These are phyloP conservation scores for Acanthosepion lycidas DNA, from an alignment of 2,888 invertebrate genomes.

Conservation along the genomic window DNA sequence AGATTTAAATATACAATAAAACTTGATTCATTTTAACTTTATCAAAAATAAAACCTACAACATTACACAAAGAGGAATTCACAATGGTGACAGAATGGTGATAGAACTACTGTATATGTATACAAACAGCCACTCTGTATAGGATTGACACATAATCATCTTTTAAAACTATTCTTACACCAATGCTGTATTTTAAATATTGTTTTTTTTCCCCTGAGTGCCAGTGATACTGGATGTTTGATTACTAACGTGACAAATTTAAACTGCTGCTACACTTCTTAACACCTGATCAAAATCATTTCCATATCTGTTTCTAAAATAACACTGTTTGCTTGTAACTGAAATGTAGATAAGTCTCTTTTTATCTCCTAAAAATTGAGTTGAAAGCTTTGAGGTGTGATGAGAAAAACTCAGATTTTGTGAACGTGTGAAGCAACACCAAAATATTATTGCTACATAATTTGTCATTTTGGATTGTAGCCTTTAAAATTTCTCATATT, in stretches of 20 bases:
- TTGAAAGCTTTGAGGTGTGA: slow-evolving; percentile 6
- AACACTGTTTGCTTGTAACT: background rate
- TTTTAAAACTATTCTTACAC: background rate
- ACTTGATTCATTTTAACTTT: background rate
- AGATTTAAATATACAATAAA: background rate
- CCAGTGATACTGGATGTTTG: background rate
- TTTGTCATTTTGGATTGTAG: too few species aligned
- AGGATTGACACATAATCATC: background rate
- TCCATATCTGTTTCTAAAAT: background rate
- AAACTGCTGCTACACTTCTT: background rate
- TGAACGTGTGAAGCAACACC: background rate
- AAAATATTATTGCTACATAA: background rate
- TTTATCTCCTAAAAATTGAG: background rate
- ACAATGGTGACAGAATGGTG: background rate
- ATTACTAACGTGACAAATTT: background rate
- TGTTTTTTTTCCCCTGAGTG: background rate
- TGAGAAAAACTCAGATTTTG: background rate
- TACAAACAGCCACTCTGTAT: background rate
- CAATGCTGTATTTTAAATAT: background rate
- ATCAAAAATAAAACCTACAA: background rate
- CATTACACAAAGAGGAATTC: too few species aligned
- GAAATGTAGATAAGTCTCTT: background rate
- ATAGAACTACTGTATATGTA: too few species aligned
- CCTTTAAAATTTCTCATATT: background rate
- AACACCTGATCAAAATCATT: slow-evolving; percentile 33